Evolutionary conservation across 1,140 invertebrate species (phyloP).

Genomic region (Psilanteris sp.): DNA sequence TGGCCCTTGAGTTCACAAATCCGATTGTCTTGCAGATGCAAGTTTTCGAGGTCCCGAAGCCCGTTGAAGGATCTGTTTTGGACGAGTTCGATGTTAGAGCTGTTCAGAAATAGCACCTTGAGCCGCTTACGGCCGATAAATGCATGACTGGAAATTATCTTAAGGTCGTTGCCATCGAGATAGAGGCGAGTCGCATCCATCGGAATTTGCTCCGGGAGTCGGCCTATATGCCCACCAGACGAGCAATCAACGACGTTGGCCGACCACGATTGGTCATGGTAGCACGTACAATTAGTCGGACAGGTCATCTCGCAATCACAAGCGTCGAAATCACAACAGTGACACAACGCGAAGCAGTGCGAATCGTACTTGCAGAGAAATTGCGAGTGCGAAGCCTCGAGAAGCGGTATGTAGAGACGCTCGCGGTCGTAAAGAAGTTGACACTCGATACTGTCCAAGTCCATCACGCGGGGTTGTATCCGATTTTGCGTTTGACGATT

Average conservation of each 20-base stretch:
- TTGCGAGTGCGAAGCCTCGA: conserved; percentile 86
- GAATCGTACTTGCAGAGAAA: conserved; percentile 91
- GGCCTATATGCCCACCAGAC: conserved; percentile 84
- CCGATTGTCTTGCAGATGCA: conserved; percentile 90
- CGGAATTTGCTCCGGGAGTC: conserved; percentile 88
- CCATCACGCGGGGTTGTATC: conserved; percentile 92
- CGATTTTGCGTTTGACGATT: conserved; percentile 85
- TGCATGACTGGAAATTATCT: conserved; percentile 87
- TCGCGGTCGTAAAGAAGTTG: conserved; percentile 88
- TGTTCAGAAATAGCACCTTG: conserved; percentile 89
- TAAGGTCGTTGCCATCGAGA: conserved; percentile 91
- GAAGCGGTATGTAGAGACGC: conserved; percentile 85
- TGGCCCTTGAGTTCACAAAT: conserved; percentile 86
- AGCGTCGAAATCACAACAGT: conserved; percentile 91
- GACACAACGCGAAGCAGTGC: conserved; percentile 90
- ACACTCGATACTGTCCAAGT: conserved; percentile 90
- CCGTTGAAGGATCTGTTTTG: conserved; percentile 93
- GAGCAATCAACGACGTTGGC: conserved; percentile 94
- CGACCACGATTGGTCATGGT: conserved; percentile 92
- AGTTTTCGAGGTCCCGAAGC: conserved; percentile 84
- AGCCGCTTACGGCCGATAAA: conserved; percentile 94
- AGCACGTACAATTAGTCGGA: conserved; percentile 90
- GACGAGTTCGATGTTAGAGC: conserved; percentile 85
- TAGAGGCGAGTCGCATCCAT: conserved; percentile 95
- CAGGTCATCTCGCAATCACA: conserved; percentile 93